Conservation (phyloP, 2,113 vertebrate genomes). For the Menura novaehollandiae region DNA sequence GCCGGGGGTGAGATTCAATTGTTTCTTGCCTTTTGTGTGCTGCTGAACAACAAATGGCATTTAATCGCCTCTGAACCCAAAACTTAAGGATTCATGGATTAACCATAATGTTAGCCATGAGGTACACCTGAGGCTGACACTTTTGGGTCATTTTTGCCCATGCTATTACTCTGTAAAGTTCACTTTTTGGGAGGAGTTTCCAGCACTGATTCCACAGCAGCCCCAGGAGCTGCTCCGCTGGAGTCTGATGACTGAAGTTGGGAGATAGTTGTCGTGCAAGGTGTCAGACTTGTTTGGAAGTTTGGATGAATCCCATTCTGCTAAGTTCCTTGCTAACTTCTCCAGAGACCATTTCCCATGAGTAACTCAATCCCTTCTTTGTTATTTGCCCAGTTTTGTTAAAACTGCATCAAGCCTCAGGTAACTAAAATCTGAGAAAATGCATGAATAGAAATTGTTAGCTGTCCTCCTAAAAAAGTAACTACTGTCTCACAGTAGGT, state of each 20-base stretch:
- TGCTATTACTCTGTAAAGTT: neutral
- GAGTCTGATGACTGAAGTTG: neutral
- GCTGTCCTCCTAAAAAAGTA: neutral
- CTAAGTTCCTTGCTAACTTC: neutral
- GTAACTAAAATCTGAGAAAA: neutral
- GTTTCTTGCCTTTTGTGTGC: neutral
- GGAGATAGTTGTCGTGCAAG: accelerated
- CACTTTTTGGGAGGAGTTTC: neutral
- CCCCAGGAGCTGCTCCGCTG: neutral
- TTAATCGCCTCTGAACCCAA: neutral
- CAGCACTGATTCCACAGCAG: neutral
- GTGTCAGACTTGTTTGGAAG: no score
- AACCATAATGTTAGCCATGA: neutral
- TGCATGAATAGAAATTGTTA: neutral
- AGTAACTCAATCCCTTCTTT: neutral
- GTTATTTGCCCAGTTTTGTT: neutral
- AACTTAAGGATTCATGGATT: neutral
- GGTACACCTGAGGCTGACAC: neutral
- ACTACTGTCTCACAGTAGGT: neutral
- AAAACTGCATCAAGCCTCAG: neutral
- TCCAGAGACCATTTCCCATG: neutral
- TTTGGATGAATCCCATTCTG: neutral
- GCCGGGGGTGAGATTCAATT: neutral
- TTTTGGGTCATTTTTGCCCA: neutral
- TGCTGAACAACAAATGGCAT: neutral